phyloP scores from a whole-genome alignment of 2,797 vertebrate genomes.

The Cheirogaleus major region DNA sequence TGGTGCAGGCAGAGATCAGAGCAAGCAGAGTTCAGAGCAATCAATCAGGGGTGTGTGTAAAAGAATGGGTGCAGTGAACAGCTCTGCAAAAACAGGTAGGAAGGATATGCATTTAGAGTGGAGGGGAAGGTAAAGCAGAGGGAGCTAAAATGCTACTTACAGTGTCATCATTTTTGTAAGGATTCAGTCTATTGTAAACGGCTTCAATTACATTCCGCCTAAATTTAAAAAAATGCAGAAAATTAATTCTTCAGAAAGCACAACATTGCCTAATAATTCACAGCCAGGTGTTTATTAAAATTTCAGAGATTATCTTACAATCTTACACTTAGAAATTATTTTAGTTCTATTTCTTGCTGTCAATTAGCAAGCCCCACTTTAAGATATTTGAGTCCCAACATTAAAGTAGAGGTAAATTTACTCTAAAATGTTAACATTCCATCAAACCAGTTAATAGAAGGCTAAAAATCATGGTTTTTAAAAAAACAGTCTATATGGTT shows the following conservation, averaged over 20 bases:
- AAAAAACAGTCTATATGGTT: neutral
- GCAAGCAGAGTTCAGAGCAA: slow-evolving; percentile 33
- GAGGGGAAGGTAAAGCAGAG: neutral
- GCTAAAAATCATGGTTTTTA: neutral
- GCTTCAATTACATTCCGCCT: slow-evolving; percentile 99
- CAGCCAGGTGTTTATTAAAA: slow-evolving; percentile 30
- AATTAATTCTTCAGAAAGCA: slow-evolving; percentile 64
- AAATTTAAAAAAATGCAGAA: slow-evolving; percentile 75
- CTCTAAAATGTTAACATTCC: neutral
- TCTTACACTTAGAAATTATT: slow-evolving; percentile 11
- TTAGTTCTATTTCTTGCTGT: slow-evolving; percentile 30
- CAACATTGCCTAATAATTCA: slow-evolving; percentile 21
- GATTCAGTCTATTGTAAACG: slow-evolving; percentile 99
- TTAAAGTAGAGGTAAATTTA: neutral
- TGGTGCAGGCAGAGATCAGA: slow-evolving; percentile 27
- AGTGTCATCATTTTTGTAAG: slow-evolving; percentile 98
- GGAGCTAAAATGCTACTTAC: slow-evolving; percentile 90
- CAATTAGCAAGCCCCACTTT: slow-evolving; percentile 13
- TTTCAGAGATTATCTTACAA: slow-evolving; percentile 34
- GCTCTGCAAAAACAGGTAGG: slow-evolving; percentile 61
- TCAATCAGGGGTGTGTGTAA: slow-evolving; percentile 46
- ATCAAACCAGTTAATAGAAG: slow-evolving; percentile 8
- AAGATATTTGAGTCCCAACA: neutral
- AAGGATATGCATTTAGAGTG: slow-evolving; percentile 42
- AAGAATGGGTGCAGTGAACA: slow-evolving; percentile 51